Percentiles rank a stretch among this genome's conserved stretches.
Conservation (phyloP, 2,797 vertebrate species). For the Mastacembelus armatus region DNA sequence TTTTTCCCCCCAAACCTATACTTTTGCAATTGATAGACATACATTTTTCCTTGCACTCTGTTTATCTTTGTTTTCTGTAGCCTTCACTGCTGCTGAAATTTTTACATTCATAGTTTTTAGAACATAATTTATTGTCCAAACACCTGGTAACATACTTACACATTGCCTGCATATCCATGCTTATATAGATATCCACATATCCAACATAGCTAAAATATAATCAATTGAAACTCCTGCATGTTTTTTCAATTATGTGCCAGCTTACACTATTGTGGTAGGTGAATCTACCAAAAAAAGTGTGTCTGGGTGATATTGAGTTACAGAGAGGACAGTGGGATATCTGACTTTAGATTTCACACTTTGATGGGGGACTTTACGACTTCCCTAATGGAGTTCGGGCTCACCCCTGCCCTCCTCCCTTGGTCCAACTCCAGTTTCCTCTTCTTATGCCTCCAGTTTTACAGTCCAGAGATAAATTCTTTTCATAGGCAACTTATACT, state of each 20-base stretch:
- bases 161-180: constrained; percentile 22
- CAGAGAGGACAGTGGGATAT: constrained; percentile 45
- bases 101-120: constrained; percentile 21
- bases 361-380: constrained; percentile 74
- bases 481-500: constrained; percentile 62
- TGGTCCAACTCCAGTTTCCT: constrained; percentile 62
- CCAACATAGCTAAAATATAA: constrained; percentile 26
- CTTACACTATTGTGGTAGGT: constrained; percentile 17
- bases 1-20: background rate
- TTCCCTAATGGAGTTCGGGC: constrained; percentile 64
- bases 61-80: constrained; percentile 28
- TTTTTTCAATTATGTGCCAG: constrained; percentile 39
- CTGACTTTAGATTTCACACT: constrained; percentile 66
- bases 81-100: constrained; percentile 33
- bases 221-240: constrained; percentile 26
- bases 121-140: constrained; percentile 49
- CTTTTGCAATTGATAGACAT: background rate
- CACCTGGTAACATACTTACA: constrained; percentile 70
- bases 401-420: constrained; percentile 48
- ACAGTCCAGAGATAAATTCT: constrained; percentile 73
- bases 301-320: constrained; percentile 53
- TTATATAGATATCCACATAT: constrained; percentile 9
- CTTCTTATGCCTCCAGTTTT: constrained; percentile 59
- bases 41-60: constrained; percentile 9
- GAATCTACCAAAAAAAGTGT: constrained; percentile 19